Evolutionary conservation across 2,113 vertebrate species (phyloP), one percentile per base, ranked within the genome.

Genomic region (Gobiocypris rarus): DNA sequence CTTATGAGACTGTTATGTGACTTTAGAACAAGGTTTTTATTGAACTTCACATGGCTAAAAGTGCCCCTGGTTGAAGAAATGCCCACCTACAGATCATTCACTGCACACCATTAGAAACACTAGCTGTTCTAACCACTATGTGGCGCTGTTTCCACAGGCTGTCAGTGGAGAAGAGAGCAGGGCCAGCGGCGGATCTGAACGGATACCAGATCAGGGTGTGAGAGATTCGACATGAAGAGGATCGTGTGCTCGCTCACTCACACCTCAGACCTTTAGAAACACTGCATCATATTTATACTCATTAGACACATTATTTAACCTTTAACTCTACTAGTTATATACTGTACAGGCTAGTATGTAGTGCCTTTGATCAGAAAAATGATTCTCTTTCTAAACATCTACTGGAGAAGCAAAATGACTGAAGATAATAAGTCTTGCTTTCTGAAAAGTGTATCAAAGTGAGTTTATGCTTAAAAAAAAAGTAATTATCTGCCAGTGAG

Each of bases 121-220:
- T 7, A 19, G 17, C 52, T 22, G 17, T 22, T 22, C 52, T 54
- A 54, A 54, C 52, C 52, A 54, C 52, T 22, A 34, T 48, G 24
- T 58, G 28, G 45, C 17, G 75, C 13, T 67, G 17, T 48, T n/a
- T 81, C 17, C 11, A 38, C 65, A 82, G 80, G 48, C 14, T 14
- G 6, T 70, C 80, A 10, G 31, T 70, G 48, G 80, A 82, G 80
- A 82, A 56, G 65, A 31, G 63, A 5, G 9, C 61, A 1, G 78
- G 61, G 28, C 17, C 78, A 0, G 2, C 78, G 3, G 78, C 43
- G 0, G 80, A 82, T 70, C 48, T 82, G 26, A 82, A 70, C 65
- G 80, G 80, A 38, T 82, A 70, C 48, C 80, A 82, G 80, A 82
- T 82, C 63, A 54, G 80, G 48, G 80, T 82, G 5, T 82, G 80